Base-by-base conservation (phyloP, 2,797 vertebrate species). In the Macrochelys suwanniensis region DNA sequence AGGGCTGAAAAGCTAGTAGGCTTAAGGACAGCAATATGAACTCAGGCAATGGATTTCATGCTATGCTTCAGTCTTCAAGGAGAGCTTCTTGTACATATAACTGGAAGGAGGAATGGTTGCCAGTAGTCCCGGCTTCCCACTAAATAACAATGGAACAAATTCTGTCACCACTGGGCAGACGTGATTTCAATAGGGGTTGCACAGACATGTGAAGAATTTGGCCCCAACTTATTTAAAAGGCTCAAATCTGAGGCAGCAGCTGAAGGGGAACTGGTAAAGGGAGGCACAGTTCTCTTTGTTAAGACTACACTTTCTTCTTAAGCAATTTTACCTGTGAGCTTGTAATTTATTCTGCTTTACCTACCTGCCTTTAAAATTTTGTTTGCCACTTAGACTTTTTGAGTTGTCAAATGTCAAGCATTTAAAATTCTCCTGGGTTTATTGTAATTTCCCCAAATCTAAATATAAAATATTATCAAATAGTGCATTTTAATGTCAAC, bases 1-100 rank as follows among this genome's bases (percentile, higher is more conserved):
- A 17, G 56, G 95, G 53, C 57, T 93, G 87, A 98, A 95, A 97
- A 95, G 53, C 74, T 92, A 87, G 74, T 83, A 95, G 79, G n/a
- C 86, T 96, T 96, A 5, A 89, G 91, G 57, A 1, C 94, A 85
- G 59, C 74, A 93, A 42, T 92, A 93, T 93, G 93, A 89, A 94
- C 91, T 86, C 74, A 76, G 3, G 28, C 76, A 96, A 94, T 96
- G 89, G 89, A 96, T 97, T 95, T 92, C n/a, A 65, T 85, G 92
- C 59, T 94, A 71, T 94, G 93, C 84, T 97, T 93, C 95, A 59
- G 87, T 92, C 85, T 96, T 89, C 78, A 90, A 51, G 28, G 51
- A 87, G 17, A 95, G 47, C 33, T 92, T 94, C 85, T 95, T 97
- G 77, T 54, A 96, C 76, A 89, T 82, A 37, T 90, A 92, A 91